Evolutionary conservation across 23 tunicate species (phyloP), one percentile per base, ranked within the genome.

Genomic region (Corella eumyota): DNA sequence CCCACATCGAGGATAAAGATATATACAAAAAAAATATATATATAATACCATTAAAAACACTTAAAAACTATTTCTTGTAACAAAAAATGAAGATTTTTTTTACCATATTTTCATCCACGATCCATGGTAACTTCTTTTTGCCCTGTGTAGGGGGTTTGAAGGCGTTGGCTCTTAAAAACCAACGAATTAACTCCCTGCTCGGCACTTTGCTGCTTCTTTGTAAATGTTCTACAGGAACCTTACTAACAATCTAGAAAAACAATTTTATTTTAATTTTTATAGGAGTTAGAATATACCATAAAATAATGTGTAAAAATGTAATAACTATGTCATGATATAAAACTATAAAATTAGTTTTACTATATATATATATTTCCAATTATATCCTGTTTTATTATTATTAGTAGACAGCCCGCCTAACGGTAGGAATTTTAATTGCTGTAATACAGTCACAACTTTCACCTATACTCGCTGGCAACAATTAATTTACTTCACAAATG

Each of bases 91-190:
- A 34, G 6, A 11, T 23, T 13, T 26, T 52, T 23, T 58, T 45
- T 35, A 81, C 91, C 91, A 81, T 56, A 20, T 66, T 54, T 47
- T 81, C 71, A 33, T 66, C 55, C 23, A 81, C 91, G 3, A 81
- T 67, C 91, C 91, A 81, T 0, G 73, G 83, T 4, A 80, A 13
- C 30, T 55, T 72, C 34, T 70, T 65, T 64, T 72, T 80, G 13
- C 48, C 35, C 3, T 59, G 48, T 2, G 28, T 30, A n/a, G n/a
- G n/a, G 19, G 66, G 70, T 0, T 80, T 69, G 15, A 81, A 23
- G 0, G 91, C 80, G 48, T 73, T 81, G 23, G 91, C 30, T 33
- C 91, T 80, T 50, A 81, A 66, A 46, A 81, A 81, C 21, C 73
- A 48, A 13, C 79, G 68, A 30, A 81, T 67, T 5, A 25, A 21